phyloP scores from a whole-genome alignment of 2,888 invertebrate genomes.

The Thymelicus lineola region DNA sequence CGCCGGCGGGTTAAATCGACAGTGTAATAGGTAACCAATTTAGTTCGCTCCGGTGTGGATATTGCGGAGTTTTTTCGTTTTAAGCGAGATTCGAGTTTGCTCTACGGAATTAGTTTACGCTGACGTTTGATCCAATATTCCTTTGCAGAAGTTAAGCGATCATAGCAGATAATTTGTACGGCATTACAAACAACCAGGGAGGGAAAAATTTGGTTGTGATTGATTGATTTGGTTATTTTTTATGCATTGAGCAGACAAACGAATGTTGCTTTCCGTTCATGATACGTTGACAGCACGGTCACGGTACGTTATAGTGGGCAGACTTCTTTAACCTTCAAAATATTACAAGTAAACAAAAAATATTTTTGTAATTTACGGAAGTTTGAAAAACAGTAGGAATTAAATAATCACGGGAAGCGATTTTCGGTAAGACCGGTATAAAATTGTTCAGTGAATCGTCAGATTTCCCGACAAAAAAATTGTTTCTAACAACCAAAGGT shows the following conservation, averaged over 20 bases:
- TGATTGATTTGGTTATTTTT: neutral
- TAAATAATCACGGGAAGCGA: slow-evolving; percentile 21
- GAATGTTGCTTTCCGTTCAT: neutral
- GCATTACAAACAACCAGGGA: slow-evolving; percentile 60
- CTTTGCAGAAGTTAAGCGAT: slow-evolving; percentile 75
- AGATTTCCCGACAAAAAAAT: slow-evolving; percentile 45
- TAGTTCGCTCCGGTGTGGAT: slow-evolving; percentile 67
- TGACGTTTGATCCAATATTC: slow-evolving; percentile 82
- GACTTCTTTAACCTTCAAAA: no score
- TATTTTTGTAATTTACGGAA: neutral
- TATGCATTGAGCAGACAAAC: no score
- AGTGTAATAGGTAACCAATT: slow-evolving; percentile 79
- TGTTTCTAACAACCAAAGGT: slow-evolving; percentile 45
- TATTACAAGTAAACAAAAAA: no score
- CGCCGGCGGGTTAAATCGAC: slow-evolving; percentile 65
- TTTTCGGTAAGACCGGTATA: slow-evolving; percentile 20
- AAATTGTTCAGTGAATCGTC: slow-evolving; percentile 39
- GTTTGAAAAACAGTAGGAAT: slow-evolving; percentile 18
- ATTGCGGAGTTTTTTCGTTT: slow-evolving; percentile 68
- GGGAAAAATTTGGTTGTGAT: slow-evolving; percentile 20
- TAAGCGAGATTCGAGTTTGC: slow-evolving; percentile 76
- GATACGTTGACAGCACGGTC: no score
- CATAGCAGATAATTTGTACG: slow-evolving; percentile 63
- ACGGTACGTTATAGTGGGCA: no score
- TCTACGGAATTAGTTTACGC: slow-evolving; percentile 80